Conservation (phyloP, 1,140 invertebrate species). For the Drosophila leontia region DNA sequence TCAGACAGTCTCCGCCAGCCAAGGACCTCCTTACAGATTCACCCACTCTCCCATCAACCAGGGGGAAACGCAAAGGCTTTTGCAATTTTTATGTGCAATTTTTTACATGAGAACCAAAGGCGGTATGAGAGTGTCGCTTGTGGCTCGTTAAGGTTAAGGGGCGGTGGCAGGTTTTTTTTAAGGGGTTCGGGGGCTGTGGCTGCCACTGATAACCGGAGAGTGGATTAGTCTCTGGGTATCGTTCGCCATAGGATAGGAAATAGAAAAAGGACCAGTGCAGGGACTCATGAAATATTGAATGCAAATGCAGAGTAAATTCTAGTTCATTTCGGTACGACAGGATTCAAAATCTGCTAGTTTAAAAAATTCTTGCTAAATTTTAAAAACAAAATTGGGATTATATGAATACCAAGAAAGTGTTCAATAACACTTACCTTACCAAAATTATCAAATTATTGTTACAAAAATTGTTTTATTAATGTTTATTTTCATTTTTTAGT, state of each 20-base stretch:
- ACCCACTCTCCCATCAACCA: slow-evolving; percentile 27
- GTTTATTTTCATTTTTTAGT: no score
- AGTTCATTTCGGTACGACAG: neutral
- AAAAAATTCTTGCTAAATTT: neutral
- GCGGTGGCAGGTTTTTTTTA: slow-evolving; percentile 12
- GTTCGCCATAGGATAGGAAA: slow-evolving; percentile 16
- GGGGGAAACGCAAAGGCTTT: slow-evolving; percentile 45
- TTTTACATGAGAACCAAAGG: slow-evolving; percentile 56
- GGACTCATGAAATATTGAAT: slow-evolving; percentile 37
- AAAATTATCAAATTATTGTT: neutral
- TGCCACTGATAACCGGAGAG: slow-evolving; percentile 39
- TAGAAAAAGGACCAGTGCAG: neutral
- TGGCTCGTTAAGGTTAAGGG: slow-evolving; percentile 72
- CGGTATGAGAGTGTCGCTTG: slow-evolving; percentile 62
- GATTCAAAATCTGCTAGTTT: neutral
- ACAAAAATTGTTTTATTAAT: no score
- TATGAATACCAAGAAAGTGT: neutral
- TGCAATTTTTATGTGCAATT: slow-evolving; percentile 83
- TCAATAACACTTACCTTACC: no score
- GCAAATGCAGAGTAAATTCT: slow-evolving; percentile 11
- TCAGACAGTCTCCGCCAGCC: slow-evolving; percentile 44
- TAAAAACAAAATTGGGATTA: neutral
- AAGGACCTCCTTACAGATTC: slow-evolving; percentile 12
- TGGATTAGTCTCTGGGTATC: slow-evolving; percentile 42
- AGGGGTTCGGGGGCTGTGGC: neutral